These are phyloP conservation scores for Clistopyga incitator DNA, from an alignment of 2,888 invertebrate species.

Conservation along the genomic window DNA sequence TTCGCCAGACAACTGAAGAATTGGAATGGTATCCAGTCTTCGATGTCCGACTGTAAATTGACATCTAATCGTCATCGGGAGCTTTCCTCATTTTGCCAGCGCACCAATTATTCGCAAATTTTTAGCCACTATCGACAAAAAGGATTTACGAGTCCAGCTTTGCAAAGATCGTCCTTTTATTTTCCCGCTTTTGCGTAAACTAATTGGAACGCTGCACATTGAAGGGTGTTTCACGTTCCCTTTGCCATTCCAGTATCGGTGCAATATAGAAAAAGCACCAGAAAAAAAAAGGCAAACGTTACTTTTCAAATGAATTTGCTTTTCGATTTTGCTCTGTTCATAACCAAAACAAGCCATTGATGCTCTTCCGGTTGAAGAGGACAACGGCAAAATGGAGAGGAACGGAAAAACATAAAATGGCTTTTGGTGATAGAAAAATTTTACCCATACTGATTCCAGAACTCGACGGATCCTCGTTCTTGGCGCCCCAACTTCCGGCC, in stretches of 20 bases:
- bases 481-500: slow-evolving; percentile 85
- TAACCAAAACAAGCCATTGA: not conserved
- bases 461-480: slow-evolving; percentile 85
- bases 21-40: not conserved
- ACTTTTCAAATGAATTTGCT: not conserved
- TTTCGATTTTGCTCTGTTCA: not conserved
- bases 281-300: not conserved
- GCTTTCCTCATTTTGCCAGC: no score
- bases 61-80: no score
- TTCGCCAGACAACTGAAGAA: not conserved
- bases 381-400: slow-evolving; percentile 15
- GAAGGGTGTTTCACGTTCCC: not conserved
- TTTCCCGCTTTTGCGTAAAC: not conserved
- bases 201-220: not conserved
- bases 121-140: no score
- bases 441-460: slow-evolving; percentile 85
- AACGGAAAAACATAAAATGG: slow-evolving; percentile 30
- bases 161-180: not conserved
- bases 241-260: not conserved
- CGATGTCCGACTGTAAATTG: no score
- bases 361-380: not conserved
- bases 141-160: not conserved
- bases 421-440: slow-evolving; percentile 67
- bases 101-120: no score
- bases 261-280: not conserved